Base-by-base conservation (phyloP, 2,888 invertebrate species). In the Aricia artaxerxes region DNA sequence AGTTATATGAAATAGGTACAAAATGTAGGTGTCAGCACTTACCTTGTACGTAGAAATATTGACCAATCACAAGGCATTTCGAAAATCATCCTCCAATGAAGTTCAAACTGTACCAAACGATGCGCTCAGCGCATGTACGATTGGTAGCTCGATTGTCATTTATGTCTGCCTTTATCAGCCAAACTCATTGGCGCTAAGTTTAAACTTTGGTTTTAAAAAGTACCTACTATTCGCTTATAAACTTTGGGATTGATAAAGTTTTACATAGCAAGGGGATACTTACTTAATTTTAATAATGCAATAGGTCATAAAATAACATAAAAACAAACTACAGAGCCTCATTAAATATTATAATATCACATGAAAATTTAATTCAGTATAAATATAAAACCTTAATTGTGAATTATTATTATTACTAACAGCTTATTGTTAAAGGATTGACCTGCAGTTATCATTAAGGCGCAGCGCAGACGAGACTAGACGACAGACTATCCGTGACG, bases 321-420 rank as follows among this genome's bases (percentile, higher is more conserved):
- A 77, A 13, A 79, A 78, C 77, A 38, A 76, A 31, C 49, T 24
- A 75, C 84, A 16, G 31, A 84, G 83, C 83, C 83, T 83, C 84
- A 78, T 85, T 84, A 85, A 85, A 82, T 73, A 82, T 73, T 73
- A 64, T 44, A 79, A 75, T 79, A 77, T 77, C 77, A 77, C 60
- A 77, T 40, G 31, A 38, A 77, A 77, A 64, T 77, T 64, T 77
- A 24, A 60, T 61, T 40, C n/a, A 77, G 24, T 64, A 24, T 75
- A 75, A 49, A 31, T 24, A 44, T 49, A 49, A 44, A 49, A 31
- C 4, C 24, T 11, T 64, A 77, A 40, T 69, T 64, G 53, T 40
- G 24, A 64, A 64, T 64, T 44, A 31, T 16, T 75, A 40, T 31
- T 35, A 69, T 69, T 35, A 16, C n/a, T 61, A 11, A 31, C 31